Evolutionary conservation across 2,797 vertebrate genomes (phyloP), one percentile per base, ranked within the genome.

Genomic region (Nyctalus aviator): DNA sequence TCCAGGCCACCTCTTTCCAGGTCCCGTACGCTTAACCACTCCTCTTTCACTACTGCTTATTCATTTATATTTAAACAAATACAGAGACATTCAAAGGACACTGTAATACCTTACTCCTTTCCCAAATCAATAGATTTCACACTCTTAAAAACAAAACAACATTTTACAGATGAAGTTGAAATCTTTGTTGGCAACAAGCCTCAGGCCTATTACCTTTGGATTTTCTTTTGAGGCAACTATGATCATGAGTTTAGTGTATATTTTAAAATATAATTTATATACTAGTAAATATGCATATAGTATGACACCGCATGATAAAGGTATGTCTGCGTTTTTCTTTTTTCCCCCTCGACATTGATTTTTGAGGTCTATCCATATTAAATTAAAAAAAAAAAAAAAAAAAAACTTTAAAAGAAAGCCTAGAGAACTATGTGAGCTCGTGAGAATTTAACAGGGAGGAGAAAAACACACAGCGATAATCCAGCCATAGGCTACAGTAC

Each of bases 401-500:
- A 92, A 48, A 53, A 76, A 92, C 13, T 84, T 89, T 44, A 46
- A 78, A 92, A 75, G 71, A 76, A 89, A 92, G 37, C 59, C 44
- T 41, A 48, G 37, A 90, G 30, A 57, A 83, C 32, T 32, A 2
- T 75, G 37, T 66, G 88, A 84, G 55, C 90, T 83, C 86, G 71
- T 95, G 78, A 87, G 92, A 90, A 78, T 92, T 84, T 59, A 76
- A 75, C 35, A 5, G 9, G n/a, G 44, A 50, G 37, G 46, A 30
- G 23, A 53, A 64, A 68, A 46, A 25, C 0, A 2, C 37, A 3
- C 44, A 79, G 81, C 4, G 0, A 55, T 64, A 4, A 84, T 59
- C 35, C 88, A 73, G 30, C 17, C 83, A n/a, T 30, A 48, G 69
- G 32, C 92, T 79, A 91, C 82, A 95, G 68, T 89, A 91, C 92